phyloP scores from a whole-genome alignment of 2,113 vertebrate species.

The Saimiri boliviensis region DNA sequence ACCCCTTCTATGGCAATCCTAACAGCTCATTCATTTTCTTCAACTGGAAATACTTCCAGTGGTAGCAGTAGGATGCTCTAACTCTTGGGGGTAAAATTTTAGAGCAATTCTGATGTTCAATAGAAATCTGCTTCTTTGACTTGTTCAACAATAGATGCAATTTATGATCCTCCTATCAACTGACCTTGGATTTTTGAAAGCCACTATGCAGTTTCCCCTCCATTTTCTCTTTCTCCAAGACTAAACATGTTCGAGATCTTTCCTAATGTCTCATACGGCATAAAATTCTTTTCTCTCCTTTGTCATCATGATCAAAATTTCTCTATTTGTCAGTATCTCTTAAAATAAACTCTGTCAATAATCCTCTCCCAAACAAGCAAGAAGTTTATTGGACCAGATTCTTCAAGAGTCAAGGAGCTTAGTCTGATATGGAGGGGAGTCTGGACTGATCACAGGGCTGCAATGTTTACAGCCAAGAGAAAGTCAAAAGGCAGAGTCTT shows the following conservation, averaged over 20 bases:
- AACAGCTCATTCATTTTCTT: background rate
- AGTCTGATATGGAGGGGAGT: background rate
- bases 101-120: background rate
- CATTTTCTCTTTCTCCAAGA: background rate
- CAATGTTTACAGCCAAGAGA: background rate
- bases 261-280: background rate
- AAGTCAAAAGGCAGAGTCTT: background rate
- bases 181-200: slow-evolving; percentile 7
- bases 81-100: background rate
- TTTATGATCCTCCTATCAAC: background rate
- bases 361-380: background rate
- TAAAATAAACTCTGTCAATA: background rate
- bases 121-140: slow-evolving; percentile 3
- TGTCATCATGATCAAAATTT: background rate
- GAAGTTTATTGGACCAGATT: background rate
- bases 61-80: background rate
- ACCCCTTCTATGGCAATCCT: background rate
- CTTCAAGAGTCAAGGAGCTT: background rate
- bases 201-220: background rate
- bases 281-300: background rate
- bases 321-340: background rate
- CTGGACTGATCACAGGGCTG: background rate
- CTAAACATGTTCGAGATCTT: background rate
- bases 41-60: background rate
- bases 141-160: background rate